These are phyloP conservation scores for Pseudois nayaur DNA, from an alignment of 2,113 vertebrate genomes.

Conservation along the genomic window DNA sequence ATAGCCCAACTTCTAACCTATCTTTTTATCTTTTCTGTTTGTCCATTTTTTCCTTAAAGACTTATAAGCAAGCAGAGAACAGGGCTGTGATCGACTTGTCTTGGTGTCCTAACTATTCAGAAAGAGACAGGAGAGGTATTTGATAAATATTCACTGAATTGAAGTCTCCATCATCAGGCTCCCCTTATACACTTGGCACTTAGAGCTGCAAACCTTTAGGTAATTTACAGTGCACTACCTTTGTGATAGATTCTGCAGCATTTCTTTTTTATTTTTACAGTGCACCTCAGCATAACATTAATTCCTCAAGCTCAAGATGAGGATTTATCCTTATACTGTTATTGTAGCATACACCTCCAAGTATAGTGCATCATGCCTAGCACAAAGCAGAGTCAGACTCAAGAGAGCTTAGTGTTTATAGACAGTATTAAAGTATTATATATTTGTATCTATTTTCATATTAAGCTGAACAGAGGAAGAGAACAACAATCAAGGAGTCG, in stretches of 20 bases:
- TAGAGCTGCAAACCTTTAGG: background rate
- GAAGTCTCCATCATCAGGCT: background rate
- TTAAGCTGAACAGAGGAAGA: background rate
- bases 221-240: background rate
- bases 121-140: background rate
- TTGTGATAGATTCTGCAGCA: background rate
- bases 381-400: background rate
- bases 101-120: background rate
- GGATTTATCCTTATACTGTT: background rate
- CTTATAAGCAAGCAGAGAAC: background rate
- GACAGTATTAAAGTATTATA: background rate
- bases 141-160: background rate
- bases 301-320: background rate
- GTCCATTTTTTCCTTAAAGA: background rate
- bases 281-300: background rate
- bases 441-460: background rate
- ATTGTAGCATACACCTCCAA: background rate
- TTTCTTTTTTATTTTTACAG: background rate
- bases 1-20: background rate
- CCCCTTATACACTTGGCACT: background rate
- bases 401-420: background rate
- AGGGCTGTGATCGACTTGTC: background rate
- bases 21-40: background rate
- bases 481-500: background rate
- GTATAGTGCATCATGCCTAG: background rate